These are phyloP conservation scores for Polymixis flavicincta DNA, from an alignment of 2,888 invertebrate species.

Conservation along the genomic window DNA sequence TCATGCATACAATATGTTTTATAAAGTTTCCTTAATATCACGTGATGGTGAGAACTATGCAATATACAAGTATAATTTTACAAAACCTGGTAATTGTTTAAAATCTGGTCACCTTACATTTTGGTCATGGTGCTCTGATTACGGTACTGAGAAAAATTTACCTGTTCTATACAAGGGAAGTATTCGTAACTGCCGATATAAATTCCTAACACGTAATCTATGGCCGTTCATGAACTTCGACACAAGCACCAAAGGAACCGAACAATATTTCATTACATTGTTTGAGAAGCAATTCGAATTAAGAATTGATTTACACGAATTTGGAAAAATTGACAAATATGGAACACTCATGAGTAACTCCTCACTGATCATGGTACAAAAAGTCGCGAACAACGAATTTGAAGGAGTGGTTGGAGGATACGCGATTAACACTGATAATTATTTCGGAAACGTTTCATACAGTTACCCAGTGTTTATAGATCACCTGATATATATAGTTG, in stretches of 20 bases:
- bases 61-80: conserved; percentile 59
- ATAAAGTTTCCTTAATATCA: conserved; percentile 33
- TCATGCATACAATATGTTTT: conserved; percentile 48
- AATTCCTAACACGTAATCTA: conserved; percentile 63
- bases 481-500: conserved; percentile 44
- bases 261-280: conserved; percentile 64
- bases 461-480: conserved; percentile 65
- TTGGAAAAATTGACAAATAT: conserved; percentile 62
- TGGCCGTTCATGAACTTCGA: conserved; percentile 71
- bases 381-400: conserved; percentile 60
- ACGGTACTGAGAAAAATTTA: not conserved
- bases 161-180: not conserved
- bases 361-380: conserved; percentile 59
- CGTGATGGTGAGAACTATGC: conserved; percentile 40
- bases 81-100: conserved; percentile 53
- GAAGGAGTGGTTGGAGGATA: conserved; percentile 68
- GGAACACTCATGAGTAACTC: conserved; percentile 63
- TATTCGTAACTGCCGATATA: conserved; percentile 62
- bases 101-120: conserved; percentile 50
- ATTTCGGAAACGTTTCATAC: conserved; percentile 45
- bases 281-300: conserved; percentile 64
- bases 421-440: not conserved
- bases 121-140: conserved; percentile 49
- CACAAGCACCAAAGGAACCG: conserved; percentile 54
- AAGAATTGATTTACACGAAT: conserved; percentile 62